These are phyloP conservation scores for Oeneis ivallda DNA, from an alignment of 2,888 invertebrate genomes.

Conservation along the genomic window DNA sequence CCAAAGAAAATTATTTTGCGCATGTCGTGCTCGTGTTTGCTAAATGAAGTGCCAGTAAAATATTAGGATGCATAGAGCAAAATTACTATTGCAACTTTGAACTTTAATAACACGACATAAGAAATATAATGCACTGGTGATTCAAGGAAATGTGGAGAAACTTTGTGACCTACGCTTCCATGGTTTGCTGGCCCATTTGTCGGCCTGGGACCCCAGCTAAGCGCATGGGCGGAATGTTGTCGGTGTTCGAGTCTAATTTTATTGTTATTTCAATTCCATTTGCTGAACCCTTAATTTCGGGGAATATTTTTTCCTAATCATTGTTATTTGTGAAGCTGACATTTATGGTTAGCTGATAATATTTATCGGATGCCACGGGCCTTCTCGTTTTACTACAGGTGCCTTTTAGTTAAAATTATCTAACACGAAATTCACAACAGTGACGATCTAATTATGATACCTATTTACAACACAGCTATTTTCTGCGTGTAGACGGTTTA, in stretches of 20 bases:
- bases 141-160: conserved; percentile 31
- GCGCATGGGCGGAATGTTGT: conserved; percentile 66
- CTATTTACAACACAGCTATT: no score
- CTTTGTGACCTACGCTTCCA: conserved; percentile 38
- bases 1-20: conserved; percentile 9
- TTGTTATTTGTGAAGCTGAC: conserved; percentile 53
- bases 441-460: no score
- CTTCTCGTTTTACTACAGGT: conserved; percentile 4
- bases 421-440: no score
- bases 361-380: neutral
- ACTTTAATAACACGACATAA: conserved; percentile 21
- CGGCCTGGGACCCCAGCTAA: conserved; percentile 51
- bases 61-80: neutral
- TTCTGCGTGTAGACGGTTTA: no score
- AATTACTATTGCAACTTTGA: conserved; percentile 15
- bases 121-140: conserved; percentile 10
- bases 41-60: conserved; percentile 16
- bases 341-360: conserved; percentile 46
- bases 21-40: conserved; percentile 2
- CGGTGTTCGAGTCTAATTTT: conserved; percentile 61
- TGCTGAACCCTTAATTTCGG: conserved; percentile 45
- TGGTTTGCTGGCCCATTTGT: conserved; percentile 64
- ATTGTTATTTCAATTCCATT: conserved; percentile 67
- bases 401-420: no score
- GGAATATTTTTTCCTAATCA: conserved; percentile 55